These are phyloP conservation scores for Pluvialis apricaria DNA, from an alignment of 2,113 vertebrate species.

Conservation along the genomic window DNA sequence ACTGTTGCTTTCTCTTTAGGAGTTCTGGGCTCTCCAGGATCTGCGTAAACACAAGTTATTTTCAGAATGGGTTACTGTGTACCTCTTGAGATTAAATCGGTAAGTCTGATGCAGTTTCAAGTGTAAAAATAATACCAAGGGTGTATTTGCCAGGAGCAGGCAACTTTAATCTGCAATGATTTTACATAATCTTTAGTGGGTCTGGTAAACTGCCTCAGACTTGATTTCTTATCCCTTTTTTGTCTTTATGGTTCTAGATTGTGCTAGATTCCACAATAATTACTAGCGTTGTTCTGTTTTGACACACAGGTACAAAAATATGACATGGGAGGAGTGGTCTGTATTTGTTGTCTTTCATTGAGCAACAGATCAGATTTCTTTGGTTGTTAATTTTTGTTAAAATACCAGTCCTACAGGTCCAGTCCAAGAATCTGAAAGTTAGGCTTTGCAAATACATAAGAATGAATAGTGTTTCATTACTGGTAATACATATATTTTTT, in stretches of 20 bases:
- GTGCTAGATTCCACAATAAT: background rate
- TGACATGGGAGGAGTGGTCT: background rate
- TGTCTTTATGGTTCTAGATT: background rate
- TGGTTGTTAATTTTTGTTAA: background rate
- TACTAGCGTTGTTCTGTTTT: background rate
- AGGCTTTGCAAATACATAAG: background rate
- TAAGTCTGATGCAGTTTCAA: conserved; percentile 28
- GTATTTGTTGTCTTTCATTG: background rate
- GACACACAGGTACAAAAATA: background rate
- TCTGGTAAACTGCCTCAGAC: background rate
- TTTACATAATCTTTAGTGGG: background rate
- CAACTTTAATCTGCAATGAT: background rate
- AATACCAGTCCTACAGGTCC: background rate
- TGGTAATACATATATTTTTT: background rate
- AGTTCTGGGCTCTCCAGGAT: conserved; percentile 77
- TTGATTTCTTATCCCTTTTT: background rate
- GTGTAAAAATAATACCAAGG: background rate
- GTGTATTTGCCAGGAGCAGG: background rate
- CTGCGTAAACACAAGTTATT: conserved; percentile 73
- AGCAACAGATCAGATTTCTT: background rate
- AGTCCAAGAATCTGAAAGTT: background rate
- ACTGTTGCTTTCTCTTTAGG: conserved; percentile 42
- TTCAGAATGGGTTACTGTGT: conserved; percentile 74
- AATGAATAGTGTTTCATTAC: background rate
- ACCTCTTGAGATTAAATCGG: conserved; percentile 72